Conservation (phyloP, 2,113 vertebrate species). For the Aythya baeri region DNA sequence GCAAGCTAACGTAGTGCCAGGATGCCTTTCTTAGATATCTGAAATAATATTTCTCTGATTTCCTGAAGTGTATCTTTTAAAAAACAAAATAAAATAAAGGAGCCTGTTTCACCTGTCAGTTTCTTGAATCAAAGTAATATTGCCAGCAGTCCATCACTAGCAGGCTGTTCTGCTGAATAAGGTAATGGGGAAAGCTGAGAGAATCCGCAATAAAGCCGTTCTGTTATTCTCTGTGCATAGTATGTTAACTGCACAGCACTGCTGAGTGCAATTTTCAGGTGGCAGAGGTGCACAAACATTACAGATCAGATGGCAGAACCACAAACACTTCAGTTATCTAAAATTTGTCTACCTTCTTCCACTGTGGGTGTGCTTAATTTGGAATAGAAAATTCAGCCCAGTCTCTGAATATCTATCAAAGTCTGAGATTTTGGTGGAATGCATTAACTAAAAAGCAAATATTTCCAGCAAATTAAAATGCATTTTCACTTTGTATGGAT, state of each 20-base stretch:
- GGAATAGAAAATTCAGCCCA: background rate
- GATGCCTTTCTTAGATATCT: background rate
- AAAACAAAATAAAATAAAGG: conserved; percentile 15
- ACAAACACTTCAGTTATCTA: background rate
- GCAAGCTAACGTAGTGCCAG: background rate
- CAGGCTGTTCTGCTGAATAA: background rate
- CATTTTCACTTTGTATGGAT: background rate
- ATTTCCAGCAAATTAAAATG: background rate
- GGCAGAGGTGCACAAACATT: background rate
- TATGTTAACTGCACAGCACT: background rate
- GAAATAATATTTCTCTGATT: background rate
- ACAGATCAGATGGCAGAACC: background rate
- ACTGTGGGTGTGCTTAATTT: background rate
- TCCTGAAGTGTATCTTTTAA: background rate
- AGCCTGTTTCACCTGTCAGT: background rate
- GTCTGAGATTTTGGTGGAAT: background rate
- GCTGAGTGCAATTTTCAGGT: background rate
- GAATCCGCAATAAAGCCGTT: background rate
- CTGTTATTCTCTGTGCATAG: background rate
- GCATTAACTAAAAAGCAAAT: background rate
- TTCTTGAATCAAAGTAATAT: background rate
- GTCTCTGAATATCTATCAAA: background rate
- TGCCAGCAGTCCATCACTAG: background rate
- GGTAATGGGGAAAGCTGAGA: background rate
- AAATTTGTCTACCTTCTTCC: background rate